These are phyloP conservation scores for Anabas testudineus DNA, from an alignment of 2,797 vertebrate species.

Conservation along the genomic window DNA sequence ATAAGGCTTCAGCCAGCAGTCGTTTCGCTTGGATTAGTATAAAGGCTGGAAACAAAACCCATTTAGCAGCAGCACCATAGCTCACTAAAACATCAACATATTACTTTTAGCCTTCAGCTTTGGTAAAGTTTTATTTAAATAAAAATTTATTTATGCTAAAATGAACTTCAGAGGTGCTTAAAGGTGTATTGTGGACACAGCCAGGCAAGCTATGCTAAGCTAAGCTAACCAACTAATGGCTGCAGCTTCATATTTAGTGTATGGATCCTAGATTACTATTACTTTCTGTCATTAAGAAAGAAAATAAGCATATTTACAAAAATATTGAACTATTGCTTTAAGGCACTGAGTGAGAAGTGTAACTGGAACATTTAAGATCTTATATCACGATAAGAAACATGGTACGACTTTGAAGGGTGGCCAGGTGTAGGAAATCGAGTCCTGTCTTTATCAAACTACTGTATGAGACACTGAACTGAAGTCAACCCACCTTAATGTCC, in stretches of 20 bases:
- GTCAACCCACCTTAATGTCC: slow-evolving; percentile 11
- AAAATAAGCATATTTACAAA: background rate
- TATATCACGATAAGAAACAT: slow-evolving; percentile 27
- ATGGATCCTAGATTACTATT: background rate
- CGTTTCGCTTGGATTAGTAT: slow-evolving; percentile 1
- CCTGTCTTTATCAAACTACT: slow-evolving; percentile 5
- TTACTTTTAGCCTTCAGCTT: too few relatives aligned
- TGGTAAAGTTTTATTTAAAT: too few relatives aligned
- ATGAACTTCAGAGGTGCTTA: background rate
- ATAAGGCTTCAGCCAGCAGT: background rate
- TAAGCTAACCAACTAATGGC: background rate
- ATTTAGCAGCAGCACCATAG: too few relatives aligned
- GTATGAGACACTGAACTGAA: slow-evolving; percentile 4
- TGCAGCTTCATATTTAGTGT: background rate
- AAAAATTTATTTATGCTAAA: too few relatives aligned
- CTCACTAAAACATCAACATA: too few relatives aligned
- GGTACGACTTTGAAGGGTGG: slow-evolving; percentile 12
- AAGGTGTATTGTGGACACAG: too few relatives aligned
- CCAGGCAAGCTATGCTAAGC: too few relatives aligned
- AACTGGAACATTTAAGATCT: slow-evolving; percentile 10
- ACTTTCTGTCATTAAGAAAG: background rate
- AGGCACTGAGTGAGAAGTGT: background rate
- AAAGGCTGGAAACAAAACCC: slow-evolving; percentile 1
- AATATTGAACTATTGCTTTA: background rate
- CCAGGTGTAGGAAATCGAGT: slow-evolving; percentile 32